A percentile compares a stretch with the other conserved stretches of the same genome.
Conservation (phyloP, 2,113 vertebrate species). For the Trinectes maculatus region DNA sequence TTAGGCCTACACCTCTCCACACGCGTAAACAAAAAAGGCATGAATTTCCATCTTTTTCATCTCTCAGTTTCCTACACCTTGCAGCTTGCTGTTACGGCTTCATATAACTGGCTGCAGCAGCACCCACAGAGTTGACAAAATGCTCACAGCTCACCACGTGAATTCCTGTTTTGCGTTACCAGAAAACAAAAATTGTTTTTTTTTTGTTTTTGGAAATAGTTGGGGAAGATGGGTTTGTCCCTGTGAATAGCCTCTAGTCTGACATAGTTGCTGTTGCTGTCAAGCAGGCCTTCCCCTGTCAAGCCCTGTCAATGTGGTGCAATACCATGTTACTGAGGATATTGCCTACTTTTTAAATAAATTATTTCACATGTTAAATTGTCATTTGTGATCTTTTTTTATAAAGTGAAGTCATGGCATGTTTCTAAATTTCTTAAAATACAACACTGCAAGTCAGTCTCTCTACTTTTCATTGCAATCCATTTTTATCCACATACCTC, state of each 20-base stretch:
- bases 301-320: neutral
- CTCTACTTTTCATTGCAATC: constrained; percentile 1
- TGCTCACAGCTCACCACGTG: constrained; percentile 10
- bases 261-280: constrained; percentile 14
- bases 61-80: constrained; percentile 28
- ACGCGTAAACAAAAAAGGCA: constrained; percentile 23
- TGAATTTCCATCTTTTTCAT: constrained; percentile 47
- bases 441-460: neutral
- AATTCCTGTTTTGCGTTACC: constrained; percentile 5
- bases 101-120: constrained; percentile 44
- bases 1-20: constrained; percentile 18
- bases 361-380: neutral
- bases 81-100: constrained; percentile 39
- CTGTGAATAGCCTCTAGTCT: constrained; percentile 4
- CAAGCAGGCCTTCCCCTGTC: neutral
- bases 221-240: constrained; percentile 2
- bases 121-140: constrained; percentile 33
- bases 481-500: neutral
- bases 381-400: neutral
- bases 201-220: too few species aligned
- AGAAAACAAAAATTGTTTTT: neutral
- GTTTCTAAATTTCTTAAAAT: neutral
- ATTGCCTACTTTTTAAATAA: neutral
- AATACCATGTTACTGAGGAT: neutral
- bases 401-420: neutral